These are phyloP conservation scores for Helicoverpa assulta DNA, from an alignment of 2,888 invertebrate species.

Conservation along the genomic window DNA sequence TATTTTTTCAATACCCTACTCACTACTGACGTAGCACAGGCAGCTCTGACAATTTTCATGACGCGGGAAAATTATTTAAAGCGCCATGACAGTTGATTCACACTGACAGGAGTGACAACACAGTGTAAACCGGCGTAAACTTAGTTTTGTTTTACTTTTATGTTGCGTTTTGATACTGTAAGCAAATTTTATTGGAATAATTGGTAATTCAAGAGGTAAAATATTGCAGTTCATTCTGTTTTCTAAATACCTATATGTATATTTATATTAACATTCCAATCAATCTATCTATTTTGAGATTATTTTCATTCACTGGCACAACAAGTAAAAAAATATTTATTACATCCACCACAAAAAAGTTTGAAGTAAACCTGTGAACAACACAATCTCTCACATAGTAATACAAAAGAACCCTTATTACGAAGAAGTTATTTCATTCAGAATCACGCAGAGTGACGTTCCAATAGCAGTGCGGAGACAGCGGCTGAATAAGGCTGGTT, in stretches of 20 bases:
- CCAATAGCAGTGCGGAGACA: slow-evolving; percentile 10
- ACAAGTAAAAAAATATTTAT: not conserved
- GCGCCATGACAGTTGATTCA: not conserved
- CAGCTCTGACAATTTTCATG: not conserved
- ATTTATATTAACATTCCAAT: no score
- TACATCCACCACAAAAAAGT: not conserved
- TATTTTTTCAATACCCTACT: no score
- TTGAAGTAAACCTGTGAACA: slow-evolving; percentile 3
- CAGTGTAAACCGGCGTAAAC: not conserved
- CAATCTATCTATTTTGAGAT: no score
- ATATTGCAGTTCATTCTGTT: no score
- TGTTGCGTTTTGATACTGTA: no score
- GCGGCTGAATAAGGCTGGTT: slow-evolving; percentile 13
- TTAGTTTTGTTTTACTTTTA: not conserved
- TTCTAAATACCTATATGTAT: no score
- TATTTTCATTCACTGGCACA: not conserved
- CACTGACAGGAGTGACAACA: slow-evolving; percentile 1
- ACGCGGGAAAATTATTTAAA: slow-evolving; percentile 1
- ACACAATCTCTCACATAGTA: slow-evolving; percentile 15
- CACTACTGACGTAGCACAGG: not conserved
- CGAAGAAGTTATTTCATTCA: slow-evolving; percentile 42
- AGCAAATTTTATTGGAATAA: no score
- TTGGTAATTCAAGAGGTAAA: no score
- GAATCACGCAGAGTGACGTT: slow-evolving; percentile 34
- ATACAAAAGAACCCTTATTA: slow-evolving; percentile 38